Evolutionary conservation across 1,140 invertebrate species (phyloP).

Genomic region (Drosophila trapezifrons): DNA sequence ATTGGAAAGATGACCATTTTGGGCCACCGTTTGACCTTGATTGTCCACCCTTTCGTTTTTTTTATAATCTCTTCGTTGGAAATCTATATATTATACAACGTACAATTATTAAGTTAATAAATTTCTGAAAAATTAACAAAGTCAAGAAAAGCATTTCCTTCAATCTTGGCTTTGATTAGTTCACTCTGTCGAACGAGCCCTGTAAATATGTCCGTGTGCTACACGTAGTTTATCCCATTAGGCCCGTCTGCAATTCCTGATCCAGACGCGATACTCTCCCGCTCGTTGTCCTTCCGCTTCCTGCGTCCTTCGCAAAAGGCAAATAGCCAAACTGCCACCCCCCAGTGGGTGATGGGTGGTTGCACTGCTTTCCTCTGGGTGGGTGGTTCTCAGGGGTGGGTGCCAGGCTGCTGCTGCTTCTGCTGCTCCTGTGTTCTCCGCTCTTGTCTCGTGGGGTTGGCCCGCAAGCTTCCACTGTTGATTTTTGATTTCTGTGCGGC

Average conservation of each 20-base stretch:
- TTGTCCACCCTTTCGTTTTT: too few relatives aligned
- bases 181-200: background rate
- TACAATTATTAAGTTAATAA: too few relatives aligned
- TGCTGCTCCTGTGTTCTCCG: constrained; percentile 14
- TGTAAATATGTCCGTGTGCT: constrained; percentile 17
- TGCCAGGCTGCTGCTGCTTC: constrained; percentile 1
- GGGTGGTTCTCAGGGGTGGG: constrained; percentile 30
- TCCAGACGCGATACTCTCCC: constrained; percentile 37
- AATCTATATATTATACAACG: too few relatives aligned
- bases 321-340: constrained; percentile 68
- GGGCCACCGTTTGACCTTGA: too few relatives aligned
- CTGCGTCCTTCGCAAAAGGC: constrained; percentile 36
- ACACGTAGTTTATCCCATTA: constrained; percentile 73
- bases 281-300: constrained; percentile 17
- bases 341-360: constrained; percentile 26
- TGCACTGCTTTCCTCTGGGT: constrained; percentile 19
- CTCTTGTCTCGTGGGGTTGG: constrained; percentile 43
- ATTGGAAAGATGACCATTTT: too few relatives aligned
- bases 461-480: constrained; percentile 59
- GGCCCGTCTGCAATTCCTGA: constrained; percentile 67
- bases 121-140: too few relatives aligned
- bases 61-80: too few relatives aligned
- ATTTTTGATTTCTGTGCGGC: constrained; percentile 75
- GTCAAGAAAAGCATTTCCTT: too few relatives aligned
- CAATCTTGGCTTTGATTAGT: background rate